Conservation (phyloP, 2,113 vertebrate species). For the Oryzias melastigma region DNA sequence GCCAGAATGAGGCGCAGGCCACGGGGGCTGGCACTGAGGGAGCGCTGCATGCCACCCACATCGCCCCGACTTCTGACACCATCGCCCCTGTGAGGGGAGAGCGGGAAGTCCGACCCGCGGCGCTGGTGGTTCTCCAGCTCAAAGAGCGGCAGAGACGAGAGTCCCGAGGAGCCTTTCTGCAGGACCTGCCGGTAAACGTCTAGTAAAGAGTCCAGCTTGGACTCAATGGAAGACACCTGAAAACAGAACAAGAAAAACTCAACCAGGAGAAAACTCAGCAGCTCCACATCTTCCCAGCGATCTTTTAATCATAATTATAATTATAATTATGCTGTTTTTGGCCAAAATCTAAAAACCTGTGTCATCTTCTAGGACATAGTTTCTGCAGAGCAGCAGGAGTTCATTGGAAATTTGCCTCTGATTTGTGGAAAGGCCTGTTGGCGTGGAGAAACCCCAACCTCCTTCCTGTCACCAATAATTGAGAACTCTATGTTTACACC, state of each 20-base stretch:
- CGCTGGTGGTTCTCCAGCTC: slow-evolving; percentile 82
- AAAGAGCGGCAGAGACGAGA: slow-evolving; percentile 89
- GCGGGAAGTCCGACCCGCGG: slow-evolving; percentile 86
- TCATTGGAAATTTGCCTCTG: too few relatives aligned
- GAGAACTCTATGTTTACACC: too few relatives aligned
- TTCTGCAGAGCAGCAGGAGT: too few relatives aligned
- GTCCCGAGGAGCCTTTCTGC: slow-evolving; percentile 87
- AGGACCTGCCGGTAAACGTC: slow-evolving; percentile 95
- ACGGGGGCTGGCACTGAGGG: slow-evolving; percentile 84
- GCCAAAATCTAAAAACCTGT: too few relatives aligned
- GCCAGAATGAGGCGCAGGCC: slow-evolving; percentile 91
- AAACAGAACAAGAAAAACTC: neutral
- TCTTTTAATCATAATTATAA: too few relatives aligned
- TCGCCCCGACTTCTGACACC: slow-evolving; percentile 38
- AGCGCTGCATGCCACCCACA: slow-evolving; percentile 78
- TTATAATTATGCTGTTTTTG: too few relatives aligned
- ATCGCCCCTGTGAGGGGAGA: slow-evolving; percentile 64
- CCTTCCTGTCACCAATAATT: too few relatives aligned
- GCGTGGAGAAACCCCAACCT: too few relatives aligned
- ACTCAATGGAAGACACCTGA: slow-evolving; percentile 97
- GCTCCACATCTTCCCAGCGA: too few relatives aligned
- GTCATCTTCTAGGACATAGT: too few relatives aligned
- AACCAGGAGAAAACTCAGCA: neutral
- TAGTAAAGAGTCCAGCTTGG: slow-evolving; percentile 93
- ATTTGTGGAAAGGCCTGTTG: too few relatives aligned